phyloP scores from a whole-genome alignment of 1,140 invertebrate species.

The Babylonia areolata region DNA sequence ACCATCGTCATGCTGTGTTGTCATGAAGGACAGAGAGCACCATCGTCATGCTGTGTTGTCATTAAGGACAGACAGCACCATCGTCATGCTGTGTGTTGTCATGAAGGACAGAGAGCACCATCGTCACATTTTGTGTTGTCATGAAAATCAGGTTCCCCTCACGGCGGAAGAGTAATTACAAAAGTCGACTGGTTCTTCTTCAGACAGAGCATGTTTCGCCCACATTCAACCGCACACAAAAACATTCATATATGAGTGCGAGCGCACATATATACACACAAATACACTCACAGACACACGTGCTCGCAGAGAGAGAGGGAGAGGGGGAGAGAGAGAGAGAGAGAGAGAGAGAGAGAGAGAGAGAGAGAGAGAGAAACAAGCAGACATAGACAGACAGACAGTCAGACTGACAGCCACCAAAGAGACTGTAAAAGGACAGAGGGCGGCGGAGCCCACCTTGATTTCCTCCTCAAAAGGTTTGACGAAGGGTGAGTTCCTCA shows the following conservation, averaged over 20 bases:
- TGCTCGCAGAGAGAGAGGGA: neutral
- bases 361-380: slow-evolving; percentile 16
- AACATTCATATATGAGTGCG: neutral
- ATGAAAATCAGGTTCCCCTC: too few species aligned
- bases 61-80: too few species aligned
- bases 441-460: slow-evolving; percentile 54
- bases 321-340: slow-evolving; percentile 26
- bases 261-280: slow-evolving; percentile 13
- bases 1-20: too few species aligned
- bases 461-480: slow-evolving; percentile 80
- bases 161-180: too few species aligned
- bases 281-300: slow-evolving; percentile 12
- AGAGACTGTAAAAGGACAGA: neutral
- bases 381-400: slow-evolving; percentile 18
- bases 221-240: too few species aligned
- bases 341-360: slow-evolving; percentile 27
- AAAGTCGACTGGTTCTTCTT: too few species aligned
- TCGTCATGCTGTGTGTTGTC: too few species aligned
- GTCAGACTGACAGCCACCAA: neutral
- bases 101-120: too few species aligned
- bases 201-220: too few species aligned
- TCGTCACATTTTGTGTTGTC: too few species aligned
- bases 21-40: too few species aligned
- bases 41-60: too few species aligned
- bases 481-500: slow-evolving; percentile 76